Conservation (phyloP, 2,888 invertebrate species). For the Mythimna loreyi region DNA sequence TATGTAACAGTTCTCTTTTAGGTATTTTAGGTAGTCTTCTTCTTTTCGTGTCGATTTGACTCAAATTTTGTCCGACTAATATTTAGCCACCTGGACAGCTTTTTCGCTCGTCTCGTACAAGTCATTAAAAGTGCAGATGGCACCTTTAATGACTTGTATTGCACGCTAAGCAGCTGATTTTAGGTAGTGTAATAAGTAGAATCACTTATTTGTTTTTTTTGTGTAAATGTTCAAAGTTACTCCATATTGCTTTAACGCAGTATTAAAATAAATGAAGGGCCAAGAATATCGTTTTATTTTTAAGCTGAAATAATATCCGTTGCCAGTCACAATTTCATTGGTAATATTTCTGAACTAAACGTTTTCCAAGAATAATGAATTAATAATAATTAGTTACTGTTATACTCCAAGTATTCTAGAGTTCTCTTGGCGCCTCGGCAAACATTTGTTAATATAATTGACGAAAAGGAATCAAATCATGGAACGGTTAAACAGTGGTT, state of each 20-base stretch:
- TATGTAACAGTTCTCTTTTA: not conserved
- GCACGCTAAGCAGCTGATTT: too few relatives aligned
- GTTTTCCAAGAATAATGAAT: slow-evolving; percentile 50
- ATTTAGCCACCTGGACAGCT: too few relatives aligned
- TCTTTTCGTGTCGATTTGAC: too few relatives aligned
- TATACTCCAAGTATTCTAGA: slow-evolving; percentile 44
- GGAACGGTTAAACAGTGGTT: slow-evolving; percentile 25
- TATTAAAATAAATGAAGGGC: not conserved
- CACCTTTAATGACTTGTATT: too few relatives aligned
- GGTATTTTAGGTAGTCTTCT: too few relatives aligned
- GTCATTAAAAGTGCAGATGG: too few relatives aligned
- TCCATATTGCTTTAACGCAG: not conserved
- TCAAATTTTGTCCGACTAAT: too few relatives aligned
- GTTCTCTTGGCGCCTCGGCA: slow-evolving; percentile 13
- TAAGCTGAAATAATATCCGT: slow-evolving; percentile 2
- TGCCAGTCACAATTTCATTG: slow-evolving; percentile 43
- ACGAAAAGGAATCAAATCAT: slow-evolving; percentile 41
- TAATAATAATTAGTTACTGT: slow-evolving; percentile 50
- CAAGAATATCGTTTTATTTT: slow-evolving; percentile 32
- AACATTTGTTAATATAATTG: slow-evolving; percentile 29
- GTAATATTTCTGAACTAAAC: slow-evolving; percentile 33
- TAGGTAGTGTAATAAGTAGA: not conserved
- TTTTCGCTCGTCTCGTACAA: too few relatives aligned
- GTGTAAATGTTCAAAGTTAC: too few relatives aligned
- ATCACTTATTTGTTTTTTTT: not conserved